Conservation (phyloP, 2,888 invertebrate genomes). For the Drosophila setosimentum region DNA sequence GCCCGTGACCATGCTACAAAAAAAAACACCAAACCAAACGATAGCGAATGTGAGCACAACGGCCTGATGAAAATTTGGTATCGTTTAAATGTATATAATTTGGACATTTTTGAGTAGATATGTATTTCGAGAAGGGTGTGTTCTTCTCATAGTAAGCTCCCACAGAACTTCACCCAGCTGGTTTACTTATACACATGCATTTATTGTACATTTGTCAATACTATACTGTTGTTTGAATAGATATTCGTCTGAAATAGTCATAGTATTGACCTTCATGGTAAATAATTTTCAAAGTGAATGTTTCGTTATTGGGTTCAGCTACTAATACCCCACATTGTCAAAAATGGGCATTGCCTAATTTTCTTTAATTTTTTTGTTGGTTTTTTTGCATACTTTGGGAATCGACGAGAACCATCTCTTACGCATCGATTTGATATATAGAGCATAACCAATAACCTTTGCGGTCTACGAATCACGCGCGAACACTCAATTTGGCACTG, state of each 20-base stretch:
- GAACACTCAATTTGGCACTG: conserved; percentile 8
- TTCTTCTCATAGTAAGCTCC: conserved; percentile 43
- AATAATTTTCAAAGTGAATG: conserved; percentile 63
- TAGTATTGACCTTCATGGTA: conserved; percentile 74
- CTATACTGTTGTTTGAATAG: conserved; percentile 32
- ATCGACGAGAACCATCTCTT: conserved; percentile 12
- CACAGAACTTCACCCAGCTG: conserved; percentile 56
- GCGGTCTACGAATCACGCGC: conserved; percentile 27
- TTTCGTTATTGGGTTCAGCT: conserved; percentile 44
- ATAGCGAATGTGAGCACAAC: conserved; percentile 40
- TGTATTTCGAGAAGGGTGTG: conserved; percentile 45
- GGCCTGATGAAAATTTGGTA: conserved; percentile 29
- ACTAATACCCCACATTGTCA: conserved; percentile 38
- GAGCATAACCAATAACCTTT: conserved; percentile 61
- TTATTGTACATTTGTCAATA: conserved; percentile 17
- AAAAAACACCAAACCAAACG: conserved; percentile 27
- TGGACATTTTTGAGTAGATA: conserved; percentile 47
- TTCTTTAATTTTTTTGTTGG: conserved; percentile 6
- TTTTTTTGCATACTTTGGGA: conserved; percentile 24
- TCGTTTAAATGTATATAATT: conserved; percentile 42
- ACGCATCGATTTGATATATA: conserved; percentile 27
- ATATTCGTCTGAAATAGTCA: conserved; percentile 45
- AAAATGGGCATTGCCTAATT: conserved; percentile 44
- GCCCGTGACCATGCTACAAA: conserved; percentile 68
- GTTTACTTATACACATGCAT: conserved; percentile 11